phyloP scores from a whole-genome alignment of 2,113 vertebrate genomes.

The Madoqua kirkii region DNA sequence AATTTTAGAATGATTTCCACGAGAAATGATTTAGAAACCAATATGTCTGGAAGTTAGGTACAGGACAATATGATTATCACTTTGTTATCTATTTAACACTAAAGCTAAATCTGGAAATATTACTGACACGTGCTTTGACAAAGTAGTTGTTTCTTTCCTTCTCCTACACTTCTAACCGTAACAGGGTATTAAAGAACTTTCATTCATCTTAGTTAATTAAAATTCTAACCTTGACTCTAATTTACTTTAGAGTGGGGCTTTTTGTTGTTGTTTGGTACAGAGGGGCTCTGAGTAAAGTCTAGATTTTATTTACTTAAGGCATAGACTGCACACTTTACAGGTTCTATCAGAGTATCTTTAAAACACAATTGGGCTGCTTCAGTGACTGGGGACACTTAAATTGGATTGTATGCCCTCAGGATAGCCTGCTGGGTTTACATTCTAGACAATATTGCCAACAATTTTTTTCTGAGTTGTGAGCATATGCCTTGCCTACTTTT shows the following conservation, averaged over 20 bases:
- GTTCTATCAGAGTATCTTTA: neutral
- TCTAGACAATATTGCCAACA: neutral
- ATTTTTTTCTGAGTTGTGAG: neutral
- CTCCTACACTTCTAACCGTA: neutral
- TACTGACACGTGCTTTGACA: neutral
- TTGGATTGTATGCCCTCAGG: neutral
- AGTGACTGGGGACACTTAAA: neutral
- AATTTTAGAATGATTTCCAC: neutral
- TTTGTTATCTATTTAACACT: neutral
- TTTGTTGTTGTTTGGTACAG: neutral
- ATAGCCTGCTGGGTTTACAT: neutral
- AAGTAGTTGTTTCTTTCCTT: neutral
- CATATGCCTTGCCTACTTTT: neutral
- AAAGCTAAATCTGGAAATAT: neutral
- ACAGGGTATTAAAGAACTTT: neutral
- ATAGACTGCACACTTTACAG: neutral
- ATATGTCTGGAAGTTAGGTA: neutral
- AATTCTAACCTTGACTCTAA: slow-evolving; percentile 36
- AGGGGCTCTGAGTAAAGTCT: neutral
- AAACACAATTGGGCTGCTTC: neutral
- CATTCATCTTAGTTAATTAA: slow-evolving; percentile 38
- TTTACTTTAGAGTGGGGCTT: neutral
- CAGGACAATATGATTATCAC: neutral
- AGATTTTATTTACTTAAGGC: neutral
- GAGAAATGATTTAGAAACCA: neutral